Conservation (phyloP, 2,888 invertebrate species). For the Gastracanthus pulcherrimus region DNA sequence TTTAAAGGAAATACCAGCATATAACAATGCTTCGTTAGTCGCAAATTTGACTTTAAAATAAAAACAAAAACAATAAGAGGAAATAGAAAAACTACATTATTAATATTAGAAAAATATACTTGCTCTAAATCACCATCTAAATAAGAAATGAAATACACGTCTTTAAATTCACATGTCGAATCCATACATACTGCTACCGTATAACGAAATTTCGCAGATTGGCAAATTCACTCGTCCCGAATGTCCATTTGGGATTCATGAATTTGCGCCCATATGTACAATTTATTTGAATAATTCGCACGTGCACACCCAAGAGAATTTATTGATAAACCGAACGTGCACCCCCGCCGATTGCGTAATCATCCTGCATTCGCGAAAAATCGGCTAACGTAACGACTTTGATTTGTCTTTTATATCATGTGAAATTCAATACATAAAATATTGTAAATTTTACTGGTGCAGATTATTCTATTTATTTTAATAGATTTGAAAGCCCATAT, state of each 20-base stretch:
- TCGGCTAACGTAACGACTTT: background rate
- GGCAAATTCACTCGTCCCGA: slow-evolving; percentile 27
- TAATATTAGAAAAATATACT: background rate
- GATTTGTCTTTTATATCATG: background rate
- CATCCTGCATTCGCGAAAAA: background rate
- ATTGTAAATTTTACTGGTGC: too few species aligned
- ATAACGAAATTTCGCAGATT: slow-evolving; percentile 9
- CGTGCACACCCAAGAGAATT: slow-evolving; percentile 1
- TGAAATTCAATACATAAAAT: background rate
- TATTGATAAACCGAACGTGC: slow-evolving; percentile 19
- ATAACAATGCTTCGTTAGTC: background rate
- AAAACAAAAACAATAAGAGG: background rate
- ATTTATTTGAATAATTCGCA: slow-evolving; percentile 32
- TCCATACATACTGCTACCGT: background rate
- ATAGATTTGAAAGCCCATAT: too few species aligned
- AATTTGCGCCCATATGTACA: slow-evolving; percentile 29
- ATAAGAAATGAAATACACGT: background rate
- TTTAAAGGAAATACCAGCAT: background rate
- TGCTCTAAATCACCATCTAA: background rate
- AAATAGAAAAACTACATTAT: background rate
- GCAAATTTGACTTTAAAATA: too few species aligned
- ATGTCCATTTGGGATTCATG: slow-evolving; percentile 41
- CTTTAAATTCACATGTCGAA: background rate
- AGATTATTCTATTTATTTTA: too few species aligned
- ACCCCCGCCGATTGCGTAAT: background rate